A percentile compares a stretch with the other conserved stretches of the same genome.
These are phyloP conservation scores for Craterocephalus amniculus DNA, from an alignment of 2,797 vertebrate genomes.

Conservation along the genomic window DNA sequence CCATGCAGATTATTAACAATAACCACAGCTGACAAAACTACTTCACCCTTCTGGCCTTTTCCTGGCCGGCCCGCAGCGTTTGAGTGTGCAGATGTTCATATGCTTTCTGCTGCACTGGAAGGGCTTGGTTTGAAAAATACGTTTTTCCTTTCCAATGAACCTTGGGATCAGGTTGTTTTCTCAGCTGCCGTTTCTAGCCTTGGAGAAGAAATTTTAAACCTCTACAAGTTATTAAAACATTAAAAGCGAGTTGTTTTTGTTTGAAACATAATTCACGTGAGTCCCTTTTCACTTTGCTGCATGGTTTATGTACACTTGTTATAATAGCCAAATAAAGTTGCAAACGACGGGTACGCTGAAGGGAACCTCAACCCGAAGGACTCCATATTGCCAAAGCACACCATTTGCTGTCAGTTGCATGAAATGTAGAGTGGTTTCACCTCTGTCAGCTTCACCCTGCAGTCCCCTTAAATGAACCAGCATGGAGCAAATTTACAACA, in stretches of 20 bases:
- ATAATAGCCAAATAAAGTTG: background rate
- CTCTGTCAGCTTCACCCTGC: background rate
- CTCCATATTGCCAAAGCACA: background rate
- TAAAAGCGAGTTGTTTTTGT: background rate
- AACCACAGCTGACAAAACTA: background rate
- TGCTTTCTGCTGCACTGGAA: background rate
- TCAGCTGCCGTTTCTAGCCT: background rate
- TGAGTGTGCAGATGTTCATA: background rate
- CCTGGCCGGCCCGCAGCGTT: background rate
- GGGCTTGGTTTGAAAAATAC: slow-evolving; percentile 6
- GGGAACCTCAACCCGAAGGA: background rate
- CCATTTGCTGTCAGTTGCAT: background rate
- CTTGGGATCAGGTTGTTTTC: slow-evolving; percentile 5
- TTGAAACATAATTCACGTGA: background rate
- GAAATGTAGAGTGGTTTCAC: slow-evolving; percentile 13
- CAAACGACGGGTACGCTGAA: background rate
- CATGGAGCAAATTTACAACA: slow-evolving; percentile 21
- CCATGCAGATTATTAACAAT: slow-evolving; percentile 2
- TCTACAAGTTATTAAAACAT: background rate
- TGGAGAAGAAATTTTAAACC: background rate
- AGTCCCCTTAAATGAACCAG: slow-evolving; percentile 19
- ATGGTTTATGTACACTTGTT: background rate
- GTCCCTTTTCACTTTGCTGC: background rate
- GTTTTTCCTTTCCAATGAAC: slow-evolving; percentile 1
- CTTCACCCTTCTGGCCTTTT: slow-evolving; percentile 1